Conservation (phyloP, 2,113 vertebrate species). For the Sinocyclocheilus anophthalmus region DNA sequence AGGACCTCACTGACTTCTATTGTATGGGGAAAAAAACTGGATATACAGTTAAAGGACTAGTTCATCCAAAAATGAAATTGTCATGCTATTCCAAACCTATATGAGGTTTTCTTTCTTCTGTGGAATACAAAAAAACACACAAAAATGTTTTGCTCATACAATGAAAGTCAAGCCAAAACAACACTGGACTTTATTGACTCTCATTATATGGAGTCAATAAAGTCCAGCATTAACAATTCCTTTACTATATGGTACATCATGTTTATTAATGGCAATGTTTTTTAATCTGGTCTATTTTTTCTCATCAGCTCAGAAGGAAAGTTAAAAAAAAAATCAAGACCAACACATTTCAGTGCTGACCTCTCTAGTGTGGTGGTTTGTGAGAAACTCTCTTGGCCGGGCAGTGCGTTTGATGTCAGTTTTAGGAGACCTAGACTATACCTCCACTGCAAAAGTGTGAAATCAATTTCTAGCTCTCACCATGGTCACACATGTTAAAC, state of each 20-base stretch:
- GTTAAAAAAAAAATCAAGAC: neutral
- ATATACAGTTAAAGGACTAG: no score
- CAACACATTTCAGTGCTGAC: neutral
- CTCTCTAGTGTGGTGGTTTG: constrained; percentile 11
- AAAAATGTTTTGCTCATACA: no score
- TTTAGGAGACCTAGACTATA: constrained; percentile 35
- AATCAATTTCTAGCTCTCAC: constrained; percentile 68
- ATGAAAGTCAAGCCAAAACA: no score
- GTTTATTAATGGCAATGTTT: neutral
- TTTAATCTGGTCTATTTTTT: neutral
- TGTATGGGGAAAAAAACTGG: neutral
- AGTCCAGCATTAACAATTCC: no score
- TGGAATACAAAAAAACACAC: no score
- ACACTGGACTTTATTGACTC: no score
- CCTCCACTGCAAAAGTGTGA: constrained; percentile 67
- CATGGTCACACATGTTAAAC: constrained; percentile 71
- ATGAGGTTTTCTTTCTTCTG: no score
- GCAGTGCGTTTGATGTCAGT: constrained; percentile 35
- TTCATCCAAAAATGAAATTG: no score
- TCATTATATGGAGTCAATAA: no score
- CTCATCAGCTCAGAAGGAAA: neutral
- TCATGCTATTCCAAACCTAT: no score
- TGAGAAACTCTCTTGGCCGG: constrained; percentile 17
- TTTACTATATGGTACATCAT: no score
- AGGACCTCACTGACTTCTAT: neutral